Percentiles rank a stretch among this genome's conserved stretches.
phyloP scores from a whole-genome alignment of 2,888 invertebrate genomes.

The Lampropteryx suffumata region DNA sequence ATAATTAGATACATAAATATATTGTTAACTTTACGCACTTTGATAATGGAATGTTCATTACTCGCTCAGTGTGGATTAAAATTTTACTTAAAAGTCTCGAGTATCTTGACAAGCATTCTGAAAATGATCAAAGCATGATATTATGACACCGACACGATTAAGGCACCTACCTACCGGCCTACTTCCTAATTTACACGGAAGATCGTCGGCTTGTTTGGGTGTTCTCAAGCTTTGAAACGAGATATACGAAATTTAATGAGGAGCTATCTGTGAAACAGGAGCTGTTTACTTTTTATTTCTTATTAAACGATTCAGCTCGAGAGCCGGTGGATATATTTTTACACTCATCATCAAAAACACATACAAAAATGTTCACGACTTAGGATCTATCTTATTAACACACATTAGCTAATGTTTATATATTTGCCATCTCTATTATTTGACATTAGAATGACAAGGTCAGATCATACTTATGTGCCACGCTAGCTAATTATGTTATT shows the following conservation, averaged over 20 bases:
- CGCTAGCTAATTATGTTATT: too few relatives aligned
- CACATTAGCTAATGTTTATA: too few relatives aligned
- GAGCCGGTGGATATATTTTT: conserved; percentile 13
- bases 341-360: not conserved
- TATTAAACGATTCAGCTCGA: conserved; percentile 54
- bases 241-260: conserved; percentile 19
- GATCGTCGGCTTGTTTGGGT: conserved; percentile 19
- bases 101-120: conserved; percentile 28
- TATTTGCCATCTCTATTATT: too few relatives aligned
- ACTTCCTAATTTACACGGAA: conserved; percentile 48
- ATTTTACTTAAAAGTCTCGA: not conserved
- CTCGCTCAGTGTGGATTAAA: not conserved
- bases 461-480: too few relatives aligned
- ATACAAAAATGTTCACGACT: too few relatives aligned
- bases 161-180: too few relatives aligned
- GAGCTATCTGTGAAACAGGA: conserved; percentile 55
- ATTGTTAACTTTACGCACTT: too few relatives aligned
- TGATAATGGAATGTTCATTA: too few relatives aligned
- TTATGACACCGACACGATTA: conserved; percentile 47
- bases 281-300: conserved; percentile 44
- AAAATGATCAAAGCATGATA: conserved; percentile 58
- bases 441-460: too few relatives aligned
- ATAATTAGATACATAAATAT: too few relatives aligned
- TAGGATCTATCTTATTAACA: too few relatives aligned
- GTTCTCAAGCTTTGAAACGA: conserved; percentile 13